These are phyloP conservation scores for Ctenodactylus gundi DNA, from an alignment of 2,113 vertebrate species.

Conservation along the genomic window DNA sequence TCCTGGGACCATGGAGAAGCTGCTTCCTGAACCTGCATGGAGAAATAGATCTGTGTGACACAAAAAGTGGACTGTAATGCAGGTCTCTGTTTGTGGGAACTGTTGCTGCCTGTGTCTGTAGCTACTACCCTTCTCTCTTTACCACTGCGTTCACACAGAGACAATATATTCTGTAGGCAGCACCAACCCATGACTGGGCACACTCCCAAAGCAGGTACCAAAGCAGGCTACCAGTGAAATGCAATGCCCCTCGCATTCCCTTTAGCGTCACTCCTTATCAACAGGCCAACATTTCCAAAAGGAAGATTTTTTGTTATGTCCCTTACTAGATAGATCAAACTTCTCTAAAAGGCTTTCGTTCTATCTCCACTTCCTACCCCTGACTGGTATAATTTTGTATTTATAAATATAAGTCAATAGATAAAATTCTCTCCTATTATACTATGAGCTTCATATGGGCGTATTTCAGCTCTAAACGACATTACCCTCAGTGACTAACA, in stretches of 20 bases:
- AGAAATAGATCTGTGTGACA: background rate
- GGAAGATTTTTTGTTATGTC: background rate
- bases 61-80: background rate
- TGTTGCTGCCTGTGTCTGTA: rapidly evolving
- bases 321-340: background rate
- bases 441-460: background rate
- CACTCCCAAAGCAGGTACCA: background rate
- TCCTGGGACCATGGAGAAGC: background rate
- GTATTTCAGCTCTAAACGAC: constrained; percentile 1
- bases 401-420: constrained; percentile 9
- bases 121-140: background rate
- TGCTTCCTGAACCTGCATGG: background rate
- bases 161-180: background rate
- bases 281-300: background rate
- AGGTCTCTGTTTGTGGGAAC: background rate
- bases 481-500: background rate
- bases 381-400: background rate
- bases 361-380: background rate
- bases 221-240: background rate
- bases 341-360: background rate
- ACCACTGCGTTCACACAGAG: background rate
- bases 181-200: background rate
- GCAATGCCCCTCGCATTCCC: background rate
- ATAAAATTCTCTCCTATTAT: background rate
- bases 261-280: background rate